Evolutionary conservation across 1,140 invertebrate genomes (phyloP).

Genomic region (Ostrea edulis): DNA sequence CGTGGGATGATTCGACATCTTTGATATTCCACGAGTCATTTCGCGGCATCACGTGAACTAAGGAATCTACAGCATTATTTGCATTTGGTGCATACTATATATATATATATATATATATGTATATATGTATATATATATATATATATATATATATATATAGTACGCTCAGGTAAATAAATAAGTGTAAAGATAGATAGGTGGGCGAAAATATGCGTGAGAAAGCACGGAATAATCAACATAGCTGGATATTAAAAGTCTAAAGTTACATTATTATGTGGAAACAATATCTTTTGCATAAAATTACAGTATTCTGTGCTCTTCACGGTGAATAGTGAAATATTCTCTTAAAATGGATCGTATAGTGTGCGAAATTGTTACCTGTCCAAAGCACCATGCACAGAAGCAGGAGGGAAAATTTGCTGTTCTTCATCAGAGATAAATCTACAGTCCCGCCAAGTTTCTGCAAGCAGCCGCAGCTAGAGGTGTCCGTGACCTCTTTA

Average conservation of each 20-base stretch:
- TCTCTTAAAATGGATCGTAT: not conserved
- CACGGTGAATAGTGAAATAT: not conserved
- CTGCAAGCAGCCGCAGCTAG: not conserved
- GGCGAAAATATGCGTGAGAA: not conserved
- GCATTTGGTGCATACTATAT: too few relatives aligned
- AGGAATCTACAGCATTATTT: too few relatives aligned
- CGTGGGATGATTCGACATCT: too few relatives aligned
- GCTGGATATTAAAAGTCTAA: not conserved
- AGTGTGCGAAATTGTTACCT: conserved; percentile 43
- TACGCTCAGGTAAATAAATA: not conserved
- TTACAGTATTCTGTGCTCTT: not conserved
- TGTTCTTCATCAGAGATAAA: conserved; percentile 56
- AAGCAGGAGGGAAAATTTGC: conserved; percentile 54
- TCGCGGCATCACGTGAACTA: too few relatives aligned
- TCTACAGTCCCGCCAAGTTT: not conserved
- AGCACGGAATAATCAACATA: not conserved
- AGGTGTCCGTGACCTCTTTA: conserved; percentile 25
- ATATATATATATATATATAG: not conserved
- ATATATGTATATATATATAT: too few relatives aligned
- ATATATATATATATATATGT: too few relatives aligned
- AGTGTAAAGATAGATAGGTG: not conserved
- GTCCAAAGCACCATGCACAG: conserved; percentile 60
- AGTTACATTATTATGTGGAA: not conserved
- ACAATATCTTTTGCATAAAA: not conserved
- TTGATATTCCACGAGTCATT: too few relatives aligned